Evolutionary conservation across 2,888 invertebrate genomes (phyloP).

Genomic region (Hetaerina titia): DNA sequence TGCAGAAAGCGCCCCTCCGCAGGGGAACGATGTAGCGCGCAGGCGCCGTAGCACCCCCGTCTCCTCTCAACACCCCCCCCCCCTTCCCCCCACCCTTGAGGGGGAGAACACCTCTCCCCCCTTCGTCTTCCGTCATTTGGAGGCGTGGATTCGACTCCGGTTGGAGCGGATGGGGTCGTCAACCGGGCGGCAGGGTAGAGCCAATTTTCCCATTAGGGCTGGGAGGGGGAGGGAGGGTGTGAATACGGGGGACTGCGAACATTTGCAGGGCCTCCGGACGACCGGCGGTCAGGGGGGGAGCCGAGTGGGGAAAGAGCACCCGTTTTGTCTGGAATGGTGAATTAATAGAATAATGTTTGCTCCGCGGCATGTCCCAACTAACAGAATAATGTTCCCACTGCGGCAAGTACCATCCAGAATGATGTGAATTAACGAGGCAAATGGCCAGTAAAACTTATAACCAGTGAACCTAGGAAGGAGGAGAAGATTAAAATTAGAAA

Average conservation of each 20-base stretch:
- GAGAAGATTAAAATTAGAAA: no score
- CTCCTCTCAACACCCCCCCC: background rate
- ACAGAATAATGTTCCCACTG: no score
- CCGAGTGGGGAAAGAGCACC: background rate
- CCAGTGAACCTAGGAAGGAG: no score
- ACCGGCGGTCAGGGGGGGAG: background rate
- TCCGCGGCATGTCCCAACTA: no score
- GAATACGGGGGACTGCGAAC: background rate
- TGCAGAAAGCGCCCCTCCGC: constrained; percentile 2
- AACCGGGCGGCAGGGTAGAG: background rate
- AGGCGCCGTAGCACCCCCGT: background rate
- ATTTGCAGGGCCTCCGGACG: constrained; percentile 1
- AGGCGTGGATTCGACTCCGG: no score
- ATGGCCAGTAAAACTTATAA: no score
- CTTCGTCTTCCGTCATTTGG: background rate
- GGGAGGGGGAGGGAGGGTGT: background rate
- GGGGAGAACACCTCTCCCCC: background rate
- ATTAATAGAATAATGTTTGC: no score
- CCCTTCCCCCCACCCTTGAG: background rate
- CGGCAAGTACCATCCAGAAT: no score
- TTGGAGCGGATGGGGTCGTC: background rate
- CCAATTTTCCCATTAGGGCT: background rate
- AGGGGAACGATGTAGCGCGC: background rate
- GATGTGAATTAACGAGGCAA: no score
- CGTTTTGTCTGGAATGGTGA: no score